Conservation (phyloP, 2,888 invertebrate species). For the Drosophila kambysellisi region DNA sequence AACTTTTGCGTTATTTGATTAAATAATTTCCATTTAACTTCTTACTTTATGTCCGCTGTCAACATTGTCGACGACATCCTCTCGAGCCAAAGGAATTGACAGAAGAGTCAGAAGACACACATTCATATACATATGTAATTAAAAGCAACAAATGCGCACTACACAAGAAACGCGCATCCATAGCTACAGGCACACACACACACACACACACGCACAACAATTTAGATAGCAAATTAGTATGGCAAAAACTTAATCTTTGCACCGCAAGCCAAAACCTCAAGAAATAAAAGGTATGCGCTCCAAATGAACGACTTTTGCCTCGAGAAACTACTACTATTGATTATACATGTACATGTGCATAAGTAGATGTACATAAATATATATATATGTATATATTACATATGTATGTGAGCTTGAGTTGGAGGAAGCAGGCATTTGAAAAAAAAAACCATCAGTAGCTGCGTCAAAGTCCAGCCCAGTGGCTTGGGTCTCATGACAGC, state of each 20-base stretch:
- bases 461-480: conserved; percentile 53
- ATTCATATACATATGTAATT: conserved; percentile 59
- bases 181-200: conserved; percentile 22
- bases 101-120: conserved; percentile 30
- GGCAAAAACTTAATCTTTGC: conserved; percentile 72
- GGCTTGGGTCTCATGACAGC: conserved; percentile 70
- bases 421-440: conserved; percentile 10
- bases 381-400: neutral
- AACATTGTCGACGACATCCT: conserved; percentile 23
- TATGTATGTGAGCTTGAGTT: conserved; percentile 23
- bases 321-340: conserved; percentile 66
- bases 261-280: conserved; percentile 46
- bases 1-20: conserved; percentile 73
- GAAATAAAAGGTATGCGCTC: conserved; percentile 55
- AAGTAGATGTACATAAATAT: neutral
- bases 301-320: conserved; percentile 59
- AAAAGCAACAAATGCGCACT: conserved; percentile 55
- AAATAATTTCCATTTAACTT: conserved; percentile 80
- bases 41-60: conserved; percentile 47
- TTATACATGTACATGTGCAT: conserved; percentile 35
- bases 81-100: conserved; percentile 17
- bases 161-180: conserved; percentile 15
- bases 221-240: conserved; percentile 72
- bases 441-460: conserved; percentile 18
- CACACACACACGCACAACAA: conserved; percentile 40